These are phyloP conservation scores for Eidolon helvum DNA, from an alignment of 2,113 vertebrate species.

Conservation along the genomic window DNA sequence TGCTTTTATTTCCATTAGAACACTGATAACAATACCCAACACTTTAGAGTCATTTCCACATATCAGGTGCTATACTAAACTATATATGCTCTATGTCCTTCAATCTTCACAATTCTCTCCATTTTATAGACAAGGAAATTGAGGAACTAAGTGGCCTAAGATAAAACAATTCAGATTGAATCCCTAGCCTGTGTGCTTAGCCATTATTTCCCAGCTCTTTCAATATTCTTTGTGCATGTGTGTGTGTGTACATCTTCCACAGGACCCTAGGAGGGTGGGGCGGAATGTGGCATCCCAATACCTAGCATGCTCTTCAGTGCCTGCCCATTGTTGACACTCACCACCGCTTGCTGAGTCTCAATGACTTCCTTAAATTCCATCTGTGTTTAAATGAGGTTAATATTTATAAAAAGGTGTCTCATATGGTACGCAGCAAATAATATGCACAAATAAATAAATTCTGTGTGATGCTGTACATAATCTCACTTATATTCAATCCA, in stretches of 20 bases:
- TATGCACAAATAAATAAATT: neutral
- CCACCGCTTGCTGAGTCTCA: neutral
- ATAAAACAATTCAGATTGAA: neutral
- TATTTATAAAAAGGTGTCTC: neutral
- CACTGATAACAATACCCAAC: neutral
- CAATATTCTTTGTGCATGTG: neutral
- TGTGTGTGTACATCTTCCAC: neutral
- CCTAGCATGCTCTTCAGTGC: neutral
- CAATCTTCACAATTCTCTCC: neutral
- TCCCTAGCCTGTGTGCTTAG: neutral
- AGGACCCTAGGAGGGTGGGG: neutral
- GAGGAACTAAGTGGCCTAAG: neutral
- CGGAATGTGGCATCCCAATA: neutral
- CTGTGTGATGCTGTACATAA: neutral
- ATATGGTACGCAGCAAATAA: neutral
- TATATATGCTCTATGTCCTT: neutral
- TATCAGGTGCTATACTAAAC: neutral
- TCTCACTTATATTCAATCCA: neutral
- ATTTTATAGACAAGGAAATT: neutral
- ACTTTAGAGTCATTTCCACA: neutral
- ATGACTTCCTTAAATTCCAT: neutral
- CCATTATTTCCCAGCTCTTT: neutral
- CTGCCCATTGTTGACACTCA: neutral
- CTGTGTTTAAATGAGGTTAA: neutral
- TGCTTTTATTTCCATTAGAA: conserved; percentile 24